phyloP scores from a whole-genome alignment of 2,888 invertebrate species.

The Girardia tigrina region DNA sequence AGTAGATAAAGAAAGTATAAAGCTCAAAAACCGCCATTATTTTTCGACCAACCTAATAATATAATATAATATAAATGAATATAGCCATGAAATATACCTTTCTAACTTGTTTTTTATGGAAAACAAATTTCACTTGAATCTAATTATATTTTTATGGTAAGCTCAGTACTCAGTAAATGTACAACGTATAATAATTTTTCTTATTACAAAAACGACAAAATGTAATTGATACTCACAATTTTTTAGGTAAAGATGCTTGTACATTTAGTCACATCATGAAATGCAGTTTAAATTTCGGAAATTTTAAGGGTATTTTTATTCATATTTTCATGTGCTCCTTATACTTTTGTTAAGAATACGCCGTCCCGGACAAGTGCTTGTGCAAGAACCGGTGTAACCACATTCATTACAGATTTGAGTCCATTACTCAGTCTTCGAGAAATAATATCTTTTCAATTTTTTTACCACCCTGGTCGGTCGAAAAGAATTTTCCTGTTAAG shows the following conservation, averaged over 20 bases:
- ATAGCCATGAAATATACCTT: too few species aligned
- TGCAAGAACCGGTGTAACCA: background rate
- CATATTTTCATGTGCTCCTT: background rate
- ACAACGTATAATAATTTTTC: too few species aligned
- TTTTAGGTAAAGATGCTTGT: background rate
- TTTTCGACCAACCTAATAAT: too few species aligned
- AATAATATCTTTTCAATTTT: background rate
- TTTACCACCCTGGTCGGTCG: background rate
- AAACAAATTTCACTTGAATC: too few species aligned
- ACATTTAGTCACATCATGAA: slow-evolving; percentile 19
- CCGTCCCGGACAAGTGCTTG: background rate
- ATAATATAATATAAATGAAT: too few species aligned
- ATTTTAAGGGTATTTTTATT: background rate
- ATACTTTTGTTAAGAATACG: background rate
- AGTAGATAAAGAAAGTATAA: too few species aligned
- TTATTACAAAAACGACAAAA: too few species aligned
- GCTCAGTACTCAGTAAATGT: too few species aligned
- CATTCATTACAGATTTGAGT: background rate
- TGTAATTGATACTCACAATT: too few species aligned
- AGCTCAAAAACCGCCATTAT: too few species aligned
- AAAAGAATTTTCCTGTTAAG: background rate
- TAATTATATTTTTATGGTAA: too few species aligned
- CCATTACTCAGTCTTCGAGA: background rate
- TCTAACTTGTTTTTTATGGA: too few species aligned
- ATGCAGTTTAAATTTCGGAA: slow-evolving; percentile 2